Conservation (phyloP, 1,140 invertebrate genomes). For the Zophobas atratus region DNA sequence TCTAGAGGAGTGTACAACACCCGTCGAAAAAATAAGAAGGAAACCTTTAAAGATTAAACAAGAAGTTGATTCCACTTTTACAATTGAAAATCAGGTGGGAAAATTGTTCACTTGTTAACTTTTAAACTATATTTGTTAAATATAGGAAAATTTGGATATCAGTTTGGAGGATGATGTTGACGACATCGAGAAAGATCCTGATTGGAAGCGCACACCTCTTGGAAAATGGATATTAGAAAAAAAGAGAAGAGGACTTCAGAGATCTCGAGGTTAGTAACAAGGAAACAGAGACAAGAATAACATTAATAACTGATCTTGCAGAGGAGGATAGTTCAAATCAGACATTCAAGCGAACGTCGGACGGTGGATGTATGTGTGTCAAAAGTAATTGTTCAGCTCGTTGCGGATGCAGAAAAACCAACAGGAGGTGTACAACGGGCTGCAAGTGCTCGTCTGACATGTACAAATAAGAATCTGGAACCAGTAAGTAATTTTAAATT, state of each 20-base stretch:
- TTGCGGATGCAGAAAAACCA: conserved; percentile 15
- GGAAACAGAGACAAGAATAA: too few relatives aligned
- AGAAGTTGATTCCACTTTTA: conserved; percentile 17
- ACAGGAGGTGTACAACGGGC: neutral
- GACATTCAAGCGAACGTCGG: conserved; percentile 22
- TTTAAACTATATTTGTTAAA: conserved; percentile 13
- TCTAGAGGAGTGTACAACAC: neutral
- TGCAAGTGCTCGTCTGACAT: conserved; percentile 13
- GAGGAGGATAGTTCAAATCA: neutral
- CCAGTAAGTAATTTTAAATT: conserved; percentile 15
- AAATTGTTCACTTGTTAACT: neutral
- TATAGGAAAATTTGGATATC: neutral
- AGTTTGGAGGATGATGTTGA: conserved; percentile 18
- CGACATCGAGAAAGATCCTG: conserved; percentile 22
- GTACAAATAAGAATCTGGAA: conserved; percentile 17
- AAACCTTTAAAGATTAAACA: conserved; percentile 8
- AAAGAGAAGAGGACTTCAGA: neutral
- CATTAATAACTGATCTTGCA: neutral
- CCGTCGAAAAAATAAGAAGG: neutral
- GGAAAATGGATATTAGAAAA: conserved; percentile 25
- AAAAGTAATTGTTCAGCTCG: conserved; percentile 27
- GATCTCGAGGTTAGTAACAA: neutral
- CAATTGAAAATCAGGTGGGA: conserved; percentile 14
- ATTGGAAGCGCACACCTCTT: conserved; percentile 27
- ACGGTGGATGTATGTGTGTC: conserved; percentile 28